A percentile compares a stretch with the other conserved stretches of the same genome.
These are phyloP conservation scores for Drosophila repletoides DNA, from an alignment of 1,140 invertebrate species.

Conservation along the genomic window DNA sequence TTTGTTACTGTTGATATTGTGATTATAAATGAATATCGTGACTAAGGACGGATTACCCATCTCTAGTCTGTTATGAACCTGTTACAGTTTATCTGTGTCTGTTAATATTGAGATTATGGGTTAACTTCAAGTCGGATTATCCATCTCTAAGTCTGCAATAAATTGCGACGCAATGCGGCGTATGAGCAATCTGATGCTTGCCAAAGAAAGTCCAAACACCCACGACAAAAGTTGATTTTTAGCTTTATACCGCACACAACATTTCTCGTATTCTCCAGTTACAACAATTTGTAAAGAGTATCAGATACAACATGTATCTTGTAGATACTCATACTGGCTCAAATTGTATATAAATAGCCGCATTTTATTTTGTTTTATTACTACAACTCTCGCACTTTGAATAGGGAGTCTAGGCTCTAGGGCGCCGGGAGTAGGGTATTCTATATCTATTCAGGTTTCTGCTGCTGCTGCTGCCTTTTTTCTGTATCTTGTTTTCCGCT, in stretches of 20 bases:
- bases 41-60: no score
- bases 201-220: constrained; percentile 3
- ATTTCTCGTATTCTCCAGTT: no score
- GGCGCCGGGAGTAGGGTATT: background rate
- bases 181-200: constrained; percentile 33
- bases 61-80: no score
- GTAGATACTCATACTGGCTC: constrained; percentile 8
- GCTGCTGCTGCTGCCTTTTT: background rate
- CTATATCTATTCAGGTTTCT: background rate
- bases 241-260: background rate
- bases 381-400: constrained; percentile 3
- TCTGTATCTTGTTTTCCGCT: no score
- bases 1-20: no score
- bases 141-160: no score
- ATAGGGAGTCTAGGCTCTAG: background rate
- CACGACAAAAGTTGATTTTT: constrained; percentile 14
- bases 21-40: no score
- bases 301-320: constrained; percentile 17
- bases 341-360: constrained; percentile 27
- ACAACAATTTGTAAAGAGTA: no score
- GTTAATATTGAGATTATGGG: no score
- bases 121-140: no score
- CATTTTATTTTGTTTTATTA: constrained; percentile 29
- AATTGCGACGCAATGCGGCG: constrained; percentile 16
- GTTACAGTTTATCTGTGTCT: no score